These are phyloP conservation scores for Chelonia mydas DNA, from an alignment of 2,797 vertebrate genomes.

Conservation along the genomic window DNA sequence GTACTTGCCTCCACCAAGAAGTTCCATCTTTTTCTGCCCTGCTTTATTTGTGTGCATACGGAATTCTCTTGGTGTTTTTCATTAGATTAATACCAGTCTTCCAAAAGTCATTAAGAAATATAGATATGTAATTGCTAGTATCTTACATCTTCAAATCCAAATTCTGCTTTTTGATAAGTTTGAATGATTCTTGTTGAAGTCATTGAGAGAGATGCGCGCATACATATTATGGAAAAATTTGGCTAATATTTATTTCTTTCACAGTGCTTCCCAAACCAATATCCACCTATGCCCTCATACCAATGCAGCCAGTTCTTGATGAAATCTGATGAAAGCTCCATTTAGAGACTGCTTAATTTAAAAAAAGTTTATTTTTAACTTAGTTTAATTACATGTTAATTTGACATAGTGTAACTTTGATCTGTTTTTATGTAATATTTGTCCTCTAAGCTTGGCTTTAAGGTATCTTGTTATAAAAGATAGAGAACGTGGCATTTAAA, in stretches of 20 bases:
- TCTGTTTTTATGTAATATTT: neutral
- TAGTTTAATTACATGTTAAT: slow-evolving; percentile 34
- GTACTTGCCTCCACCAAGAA: accelerated
- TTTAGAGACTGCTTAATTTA: neutral
- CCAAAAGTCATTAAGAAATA: neutral
- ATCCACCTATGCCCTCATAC: neutral
- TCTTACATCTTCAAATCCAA: neutral
- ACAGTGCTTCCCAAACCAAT: neutral
- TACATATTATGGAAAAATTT: neutral
- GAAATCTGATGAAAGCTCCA: neutral
- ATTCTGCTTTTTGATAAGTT: neutral
- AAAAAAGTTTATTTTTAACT: slow-evolving; percentile 5
- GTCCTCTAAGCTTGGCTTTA: neutral
- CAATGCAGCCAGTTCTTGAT: neutral
- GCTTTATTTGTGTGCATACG: neutral
- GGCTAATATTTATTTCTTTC: neutral
- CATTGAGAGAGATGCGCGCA: neutral
- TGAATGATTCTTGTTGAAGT: neutral
- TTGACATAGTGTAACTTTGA: slow-evolving; percentile 15
- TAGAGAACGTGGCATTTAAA: neutral
- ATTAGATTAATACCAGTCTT: neutral
- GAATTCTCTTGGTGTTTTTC: neutral
- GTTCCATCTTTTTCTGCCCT: neutral
- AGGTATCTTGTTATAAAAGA: slow-evolving; percentile 16
- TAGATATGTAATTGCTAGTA: neutral